Evolutionary conservation across 2,797 vertebrate genomes (phyloP).

Genomic region (Phoxinus dragarum): DNA sequence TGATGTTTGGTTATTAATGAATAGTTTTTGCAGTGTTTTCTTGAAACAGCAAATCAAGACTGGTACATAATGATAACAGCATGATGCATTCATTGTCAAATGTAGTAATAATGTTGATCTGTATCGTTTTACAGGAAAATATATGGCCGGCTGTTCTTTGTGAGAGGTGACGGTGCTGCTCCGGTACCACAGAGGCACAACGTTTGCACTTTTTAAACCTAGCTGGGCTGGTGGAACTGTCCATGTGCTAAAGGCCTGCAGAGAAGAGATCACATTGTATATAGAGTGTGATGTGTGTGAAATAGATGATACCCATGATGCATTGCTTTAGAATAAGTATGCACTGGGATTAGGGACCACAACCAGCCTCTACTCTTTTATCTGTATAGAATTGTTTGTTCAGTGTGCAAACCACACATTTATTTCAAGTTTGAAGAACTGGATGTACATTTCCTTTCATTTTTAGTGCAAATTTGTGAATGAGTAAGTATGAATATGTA

Average conservation of each 20-base stretch:
- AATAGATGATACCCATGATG: slow-evolving; percentile 44
- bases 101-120: neutral
- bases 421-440: slow-evolving; percentile 60
- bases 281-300: neutral
- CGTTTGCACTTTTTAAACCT: slow-evolving; percentile 70
- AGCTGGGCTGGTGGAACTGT: neutral
- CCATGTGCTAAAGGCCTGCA: slow-evolving; percentile 13
- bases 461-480: slow-evolving; percentile 53
- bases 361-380: slow-evolving; percentile 51
- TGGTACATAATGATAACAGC: neutral
- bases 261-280: slow-evolving; percentile 13
- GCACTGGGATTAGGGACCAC: slow-evolving; percentile 72
- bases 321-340: slow-evolving; percentile 52
- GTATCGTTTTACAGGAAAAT: slow-evolving; percentile 75
- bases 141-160: slow-evolving; percentile 82
- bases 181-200: slow-evolving; percentile 46
- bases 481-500: slow-evolving; percentile 51
- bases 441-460: slow-evolving; percentile 51
- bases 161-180: slow-evolving; percentile 59
- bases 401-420: slow-evolving; percentile 62
- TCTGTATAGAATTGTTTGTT: slow-evolving; percentile 60
- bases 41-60: neutral
- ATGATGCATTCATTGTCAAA: neutral
- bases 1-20: neutral
- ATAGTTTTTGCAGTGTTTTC: neutral